A percentile compares a stretch with the other conserved stretches of the same genome.
phyloP scores from a whole-genome alignment of 2,888 invertebrate genomes.

The Pachliopta kotzebuea region DNA sequence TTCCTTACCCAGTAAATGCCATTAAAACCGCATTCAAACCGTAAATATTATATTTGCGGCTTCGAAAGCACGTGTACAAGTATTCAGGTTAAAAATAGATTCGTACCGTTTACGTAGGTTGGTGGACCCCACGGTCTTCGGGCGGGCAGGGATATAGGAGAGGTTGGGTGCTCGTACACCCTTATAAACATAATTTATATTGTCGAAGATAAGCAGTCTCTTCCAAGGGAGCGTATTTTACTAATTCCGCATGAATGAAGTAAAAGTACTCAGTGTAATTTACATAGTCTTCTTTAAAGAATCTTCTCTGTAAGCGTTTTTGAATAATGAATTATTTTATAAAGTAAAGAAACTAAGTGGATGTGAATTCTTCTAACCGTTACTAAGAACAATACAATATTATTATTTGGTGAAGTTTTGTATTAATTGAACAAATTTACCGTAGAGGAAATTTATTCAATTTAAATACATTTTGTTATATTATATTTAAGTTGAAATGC shows the following conservation, averaged over 20 bases:
- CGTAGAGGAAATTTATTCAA: background rate
- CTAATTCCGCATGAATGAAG: conserved; percentile 34
- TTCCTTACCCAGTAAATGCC: conserved; percentile 20
- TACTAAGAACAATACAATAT: background rate
- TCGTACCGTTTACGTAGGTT: conserved; percentile 33
- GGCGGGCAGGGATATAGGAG: conserved; percentile 10
- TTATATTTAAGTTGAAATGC: too few relatives aligned
- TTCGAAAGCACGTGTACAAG: conserved; percentile 29
- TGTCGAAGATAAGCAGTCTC: conserved; percentile 32
- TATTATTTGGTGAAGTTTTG: background rate
- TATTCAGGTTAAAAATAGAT: conserved; percentile 38
- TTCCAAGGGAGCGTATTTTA: conserved; percentile 32
- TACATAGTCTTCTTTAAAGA: conserved; percentile 27
- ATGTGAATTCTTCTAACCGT: background rate
- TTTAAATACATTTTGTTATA: too few relatives aligned
- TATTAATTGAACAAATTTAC: background rate
- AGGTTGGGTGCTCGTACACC: conserved; percentile 28
- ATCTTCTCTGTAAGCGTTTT: conserved; percentile 19
- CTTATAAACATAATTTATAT: conserved; percentile 37
- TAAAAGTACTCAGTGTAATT: conserved; percentile 27
- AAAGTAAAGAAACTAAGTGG: conserved; percentile 13
- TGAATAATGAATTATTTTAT: conserved; percentile 26
- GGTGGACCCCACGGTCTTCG: conserved; percentile 26
- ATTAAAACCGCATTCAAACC: conserved; percentile 18
- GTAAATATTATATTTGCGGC: conserved; percentile 28